phyloP scores from a whole-genome alignment of 2,888 invertebrate genomes.

The Aethes cnicana region DNA sequence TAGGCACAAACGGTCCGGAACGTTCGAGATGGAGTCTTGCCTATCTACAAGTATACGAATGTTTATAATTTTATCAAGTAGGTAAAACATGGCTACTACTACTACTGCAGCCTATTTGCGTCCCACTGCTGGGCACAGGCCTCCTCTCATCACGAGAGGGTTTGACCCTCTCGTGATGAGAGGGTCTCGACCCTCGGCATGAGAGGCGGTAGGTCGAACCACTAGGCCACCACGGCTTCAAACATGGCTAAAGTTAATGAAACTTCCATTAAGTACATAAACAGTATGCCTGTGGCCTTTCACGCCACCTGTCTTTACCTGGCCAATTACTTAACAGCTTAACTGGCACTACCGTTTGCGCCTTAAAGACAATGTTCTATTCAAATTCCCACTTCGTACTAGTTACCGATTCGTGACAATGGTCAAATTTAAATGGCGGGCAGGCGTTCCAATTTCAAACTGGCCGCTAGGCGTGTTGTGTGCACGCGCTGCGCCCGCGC shows the following conservation, averaged over 20 bases:
- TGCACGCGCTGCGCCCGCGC: slow-evolving; percentile 56
- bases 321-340: slow-evolving; percentile 16
- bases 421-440: slow-evolving; percentile 57
- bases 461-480: slow-evolving; percentile 47
- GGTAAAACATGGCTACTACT: too few relatives aligned
- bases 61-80: too few relatives aligned
- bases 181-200: too few relatives aligned
- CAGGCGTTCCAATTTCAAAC: slow-evolving; percentile 58
- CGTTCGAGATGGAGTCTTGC: too few relatives aligned
- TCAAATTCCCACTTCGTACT: slow-evolving; percentile 17
- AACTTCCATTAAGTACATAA: slow-evolving; percentile 22
- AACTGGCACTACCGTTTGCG: slow-evolving; percentile 27
- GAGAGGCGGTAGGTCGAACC: too few relatives aligned
- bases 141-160: too few relatives aligned
- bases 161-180: too few relatives aligned
- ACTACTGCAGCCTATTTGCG: too few relatives aligned
- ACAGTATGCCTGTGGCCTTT: slow-evolving; percentile 14
- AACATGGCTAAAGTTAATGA: slow-evolving; percentile 6
- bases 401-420: slow-evolving; percentile 57
- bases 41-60: too few relatives aligned
- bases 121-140: too few relatives aligned
- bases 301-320: slow-evolving; percentile 20
- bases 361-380: slow-evolving; percentile 16
- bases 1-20: too few relatives aligned
- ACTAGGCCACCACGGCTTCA: too few relatives aligned